Base-by-base conservation (phyloP, 2,797 vertebrate genomes). In the Cheirogaleus major region DNA sequence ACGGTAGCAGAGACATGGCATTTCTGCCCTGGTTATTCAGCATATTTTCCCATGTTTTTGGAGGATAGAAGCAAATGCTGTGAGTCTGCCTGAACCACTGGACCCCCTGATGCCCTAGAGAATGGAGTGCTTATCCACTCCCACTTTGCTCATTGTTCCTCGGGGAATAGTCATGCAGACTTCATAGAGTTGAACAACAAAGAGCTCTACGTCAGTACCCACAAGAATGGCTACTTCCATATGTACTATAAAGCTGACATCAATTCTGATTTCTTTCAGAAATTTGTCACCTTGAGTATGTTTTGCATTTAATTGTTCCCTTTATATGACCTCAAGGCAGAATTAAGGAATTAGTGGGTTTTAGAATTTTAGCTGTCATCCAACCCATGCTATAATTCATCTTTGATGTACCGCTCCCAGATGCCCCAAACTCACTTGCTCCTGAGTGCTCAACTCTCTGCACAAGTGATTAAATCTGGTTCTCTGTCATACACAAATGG, bases 341-440 rank as follows among this genome's bases (percentile, higher is more conserved):
- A 92, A 72, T 67, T 89, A 80, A 80, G 30, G 52, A 91, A 73
- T 48, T 86, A 63, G 30, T 45, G 30, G 20, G 41, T 59, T 95
- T 95, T 59, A 86, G 57, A 95, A 73, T 67, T 61, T 76, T 52
- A 72, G 59, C 67, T 90, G 88, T 73, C 86, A 70, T 41, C 35
- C 10, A 61, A 4, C 43, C 38, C 57, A 76, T 17, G 13, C 22
- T 61, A 7, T 15, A 89, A 63, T 55, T 89, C 57, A 78, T 81
- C 61, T 78, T 76, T 5, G 7, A 52, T 1, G 15, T 32, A 67
- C 52, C 48, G 23, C 14, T 91, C 12, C 63, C 5, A 9, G 32
- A 25, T 48, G 43, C 2, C 79, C 57, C 35, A 59, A 57, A 69
- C 52, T 91, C 50, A 41, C 43, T 61, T 67, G 69, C 32, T 91